Conservation (phyloP, 2,113 vertebrate species). For the Ciconia boyciana region DNA sequence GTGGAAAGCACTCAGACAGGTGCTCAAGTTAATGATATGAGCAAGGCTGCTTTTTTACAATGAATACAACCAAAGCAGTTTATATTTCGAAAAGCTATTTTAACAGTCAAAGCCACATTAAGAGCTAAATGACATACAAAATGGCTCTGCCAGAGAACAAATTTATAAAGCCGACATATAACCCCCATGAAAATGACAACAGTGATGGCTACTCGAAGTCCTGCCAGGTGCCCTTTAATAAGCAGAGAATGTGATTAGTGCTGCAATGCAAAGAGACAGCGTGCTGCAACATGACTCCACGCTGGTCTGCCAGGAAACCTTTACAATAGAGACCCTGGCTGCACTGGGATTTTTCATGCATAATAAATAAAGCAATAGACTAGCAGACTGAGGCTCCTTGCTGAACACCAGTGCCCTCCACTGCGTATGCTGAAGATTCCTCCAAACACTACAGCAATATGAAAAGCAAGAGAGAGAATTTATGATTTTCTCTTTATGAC, state of each 20-base stretch:
- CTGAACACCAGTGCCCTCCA: conserved; percentile 49
- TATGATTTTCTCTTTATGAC: conserved; percentile 7
- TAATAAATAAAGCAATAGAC: conserved; percentile 57
- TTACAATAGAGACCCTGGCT: conserved; percentile 25
- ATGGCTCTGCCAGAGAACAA: background rate
- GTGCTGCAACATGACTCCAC: conserved; percentile 55
- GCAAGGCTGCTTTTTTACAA: background rate
- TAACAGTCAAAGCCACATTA: background rate
- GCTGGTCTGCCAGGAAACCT: conserved; percentile 60
- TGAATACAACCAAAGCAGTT: background rate
- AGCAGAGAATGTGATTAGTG: conserved; percentile 51
- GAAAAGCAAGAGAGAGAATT: background rate
- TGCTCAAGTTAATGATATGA: background rate
- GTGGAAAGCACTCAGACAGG: background rate
- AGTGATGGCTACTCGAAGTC: conserved; percentile 18
- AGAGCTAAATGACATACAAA: background rate
- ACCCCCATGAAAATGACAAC: background rate
- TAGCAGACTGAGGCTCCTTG: background rate
- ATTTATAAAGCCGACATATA: background rate
- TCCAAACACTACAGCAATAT: background rate
- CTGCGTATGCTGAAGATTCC: background rate
- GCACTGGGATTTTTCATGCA: conserved; percentile 59
- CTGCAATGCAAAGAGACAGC: conserved; percentile 45
- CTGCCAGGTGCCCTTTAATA: conserved; percentile 66
- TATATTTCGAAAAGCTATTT: background rate